Evolutionary conservation across 2,797 vertebrate genomes (phyloP).

Genomic region (Knipowitschia caucasica): DNA sequence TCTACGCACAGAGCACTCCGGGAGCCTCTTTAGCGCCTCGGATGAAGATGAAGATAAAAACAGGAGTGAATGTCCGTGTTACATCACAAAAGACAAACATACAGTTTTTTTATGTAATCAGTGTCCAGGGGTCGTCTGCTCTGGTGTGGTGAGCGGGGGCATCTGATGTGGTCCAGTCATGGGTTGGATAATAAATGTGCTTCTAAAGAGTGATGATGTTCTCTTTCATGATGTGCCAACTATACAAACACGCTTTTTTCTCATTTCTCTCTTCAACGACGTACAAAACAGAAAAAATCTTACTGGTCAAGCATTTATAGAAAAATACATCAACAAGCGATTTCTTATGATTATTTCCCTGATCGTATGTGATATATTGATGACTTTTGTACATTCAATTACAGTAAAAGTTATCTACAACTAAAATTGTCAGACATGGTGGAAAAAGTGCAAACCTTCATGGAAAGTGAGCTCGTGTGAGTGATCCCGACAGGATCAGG

Average conservation of each 20-base stretch:
- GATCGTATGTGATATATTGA: too few species aligned
- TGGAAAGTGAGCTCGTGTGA: too few species aligned
- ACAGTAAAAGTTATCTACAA: too few species aligned
- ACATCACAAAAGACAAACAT: constrained; percentile 11
- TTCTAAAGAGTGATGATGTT: not conserved
- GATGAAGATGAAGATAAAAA: constrained; percentile 23
- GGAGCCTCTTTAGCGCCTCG: constrained; percentile 14
- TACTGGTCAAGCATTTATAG: too few species aligned
- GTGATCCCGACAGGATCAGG: too few species aligned
- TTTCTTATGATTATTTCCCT: too few species aligned
- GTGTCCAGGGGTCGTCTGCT: constrained; percentile 1
- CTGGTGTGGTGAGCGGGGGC: not conserved
- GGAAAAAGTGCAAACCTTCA: too few species aligned
- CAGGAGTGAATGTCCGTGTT: constrained; percentile 3
- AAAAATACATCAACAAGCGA: too few species aligned
- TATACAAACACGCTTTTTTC: not conserved
- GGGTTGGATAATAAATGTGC: not conserved
- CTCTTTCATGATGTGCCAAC: not conserved
- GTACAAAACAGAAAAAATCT: too few species aligned
- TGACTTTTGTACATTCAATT: too few species aligned
- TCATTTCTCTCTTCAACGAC: too few species aligned
- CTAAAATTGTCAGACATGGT: too few species aligned
- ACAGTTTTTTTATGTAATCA: constrained; percentile 10
- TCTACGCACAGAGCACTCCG: constrained; percentile 18
- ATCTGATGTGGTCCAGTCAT: not conserved